phyloP scores from a whole-genome alignment of 2,113 vertebrate genomes.

The Dasyurus viverrinus region DNA sequence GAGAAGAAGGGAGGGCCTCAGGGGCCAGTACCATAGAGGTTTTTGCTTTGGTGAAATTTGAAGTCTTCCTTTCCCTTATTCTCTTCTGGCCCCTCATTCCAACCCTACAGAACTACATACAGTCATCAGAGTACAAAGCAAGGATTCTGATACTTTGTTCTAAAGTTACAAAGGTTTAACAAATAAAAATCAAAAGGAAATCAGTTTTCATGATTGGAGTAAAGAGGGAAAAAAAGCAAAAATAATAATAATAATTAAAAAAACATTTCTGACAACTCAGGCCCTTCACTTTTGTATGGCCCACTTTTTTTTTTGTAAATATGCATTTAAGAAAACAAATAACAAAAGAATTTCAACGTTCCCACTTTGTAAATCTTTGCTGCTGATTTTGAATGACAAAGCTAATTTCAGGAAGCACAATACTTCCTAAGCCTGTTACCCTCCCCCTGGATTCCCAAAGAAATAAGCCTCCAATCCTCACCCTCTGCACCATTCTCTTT shows the following conservation, averaged over 20 bases:
- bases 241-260: background rate
- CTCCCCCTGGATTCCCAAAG: slow-evolving; percentile 9
- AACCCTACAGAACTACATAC: background rate
- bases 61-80: background rate
- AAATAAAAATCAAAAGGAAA: background rate
- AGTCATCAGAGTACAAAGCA: background rate
- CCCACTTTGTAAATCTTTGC: background rate
- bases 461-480: slow-evolving; percentile 26
- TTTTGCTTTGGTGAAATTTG: background rate
- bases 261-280: background rate
- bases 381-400: background rate
- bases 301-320: background rate
- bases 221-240: background rate
- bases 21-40: background rate
- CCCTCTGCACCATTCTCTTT: slow-evolving; percentile 29
- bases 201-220: background rate
- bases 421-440: slow-evolving; percentile 6
- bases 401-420: slow-evolving; percentile 21
- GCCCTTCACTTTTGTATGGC: background rate
- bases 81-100: accelerated
- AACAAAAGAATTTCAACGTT: background rate
- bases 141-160: background rate
- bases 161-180: background rate
- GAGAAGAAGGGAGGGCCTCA: background rate
- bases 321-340: background rate